Percentiles rank a stretch among this genome's conserved stretches.
These are phyloP conservation scores for Chaenocephalus aceratus DNA, from an alignment of 2,113 vertebrate species.

Conservation along the genomic window DNA sequence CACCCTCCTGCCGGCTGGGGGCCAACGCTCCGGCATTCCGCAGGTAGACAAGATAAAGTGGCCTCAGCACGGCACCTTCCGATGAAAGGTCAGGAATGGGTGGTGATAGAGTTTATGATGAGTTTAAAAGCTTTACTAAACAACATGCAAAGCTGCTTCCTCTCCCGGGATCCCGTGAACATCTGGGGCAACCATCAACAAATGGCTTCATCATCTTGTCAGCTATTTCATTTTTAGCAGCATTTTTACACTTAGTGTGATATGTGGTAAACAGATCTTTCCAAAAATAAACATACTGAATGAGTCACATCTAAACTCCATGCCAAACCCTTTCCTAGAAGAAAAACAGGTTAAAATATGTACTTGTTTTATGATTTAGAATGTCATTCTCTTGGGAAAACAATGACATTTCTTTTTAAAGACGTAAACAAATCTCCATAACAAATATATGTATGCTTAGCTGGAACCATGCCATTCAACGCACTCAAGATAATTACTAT, in stretches of 20 bases:
- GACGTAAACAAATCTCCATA: no score
- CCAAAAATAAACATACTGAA: neutral
- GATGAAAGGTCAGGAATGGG: constrained; percentile 32
- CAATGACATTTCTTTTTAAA: neutral
- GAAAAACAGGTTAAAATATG: neutral
- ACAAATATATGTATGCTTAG: neutral
- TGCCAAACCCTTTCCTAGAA: no score
- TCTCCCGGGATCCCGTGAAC: neutral
- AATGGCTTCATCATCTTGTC: neutral
- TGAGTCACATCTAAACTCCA: neutral
- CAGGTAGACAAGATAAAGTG: constrained; percentile 45
- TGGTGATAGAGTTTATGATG: constrained; percentile 30
- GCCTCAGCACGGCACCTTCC: constrained; percentile 32
- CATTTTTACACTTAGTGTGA: neutral
- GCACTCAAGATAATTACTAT: neutral
- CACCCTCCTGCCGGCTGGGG: constrained; percentile 47
- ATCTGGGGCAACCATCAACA: neutral
- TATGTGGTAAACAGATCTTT: neutral
- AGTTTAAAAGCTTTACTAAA: constrained; percentile 27
- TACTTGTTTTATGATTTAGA: neutral
- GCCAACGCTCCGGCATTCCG: constrained; percentile 39
- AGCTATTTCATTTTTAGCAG: neutral
- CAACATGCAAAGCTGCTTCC: neutral
- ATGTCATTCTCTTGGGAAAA: no score
- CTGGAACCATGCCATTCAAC: neutral